These are phyloP conservation scores for Myiagra hebetior DNA, from an alignment of 2,113 vertebrate genomes.

Conservation along the genomic window DNA sequence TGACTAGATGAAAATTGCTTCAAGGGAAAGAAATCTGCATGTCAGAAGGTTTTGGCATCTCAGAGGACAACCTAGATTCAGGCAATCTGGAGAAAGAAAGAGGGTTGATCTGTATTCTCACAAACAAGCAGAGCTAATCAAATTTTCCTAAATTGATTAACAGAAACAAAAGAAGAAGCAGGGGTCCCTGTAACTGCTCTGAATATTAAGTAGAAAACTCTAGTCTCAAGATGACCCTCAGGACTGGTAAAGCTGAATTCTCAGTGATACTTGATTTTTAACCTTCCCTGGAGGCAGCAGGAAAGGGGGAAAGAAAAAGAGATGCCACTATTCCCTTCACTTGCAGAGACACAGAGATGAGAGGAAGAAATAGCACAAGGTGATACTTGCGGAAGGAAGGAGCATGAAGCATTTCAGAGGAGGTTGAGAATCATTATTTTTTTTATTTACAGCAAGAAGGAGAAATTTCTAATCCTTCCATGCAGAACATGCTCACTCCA, in stretches of 20 bases:
- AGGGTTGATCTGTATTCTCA: neutral
- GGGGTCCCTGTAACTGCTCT: neutral
- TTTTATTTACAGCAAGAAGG: neutral
- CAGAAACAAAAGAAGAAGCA: slow-evolving; percentile 1
- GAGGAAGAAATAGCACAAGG: neutral
- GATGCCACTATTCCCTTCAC: neutral
- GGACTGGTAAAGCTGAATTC: neutral
- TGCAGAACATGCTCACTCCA: neutral
- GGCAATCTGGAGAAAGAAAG: neutral
- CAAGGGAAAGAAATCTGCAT: neutral
- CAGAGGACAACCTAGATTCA: neutral
- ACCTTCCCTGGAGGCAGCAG: neutral
- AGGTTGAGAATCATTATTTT: neutral
- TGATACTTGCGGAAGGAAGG: neutral
- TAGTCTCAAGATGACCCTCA: neutral
- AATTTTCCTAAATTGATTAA: slow-evolving; percentile 12
- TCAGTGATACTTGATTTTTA: neutral
- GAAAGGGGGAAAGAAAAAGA: neutral
- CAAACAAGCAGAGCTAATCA: slow-evolving; percentile 3
- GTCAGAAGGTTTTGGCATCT: neutral
- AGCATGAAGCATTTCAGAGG: neutral
- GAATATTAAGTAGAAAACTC: neutral
- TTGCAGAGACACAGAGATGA: neutral
- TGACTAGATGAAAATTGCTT: neutral
- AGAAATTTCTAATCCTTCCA: neutral